These are phyloP conservation scores for Siniperca obscura DNA, from an alignment of 2,797 vertebrate genomes.

Conservation along the genomic window DNA sequence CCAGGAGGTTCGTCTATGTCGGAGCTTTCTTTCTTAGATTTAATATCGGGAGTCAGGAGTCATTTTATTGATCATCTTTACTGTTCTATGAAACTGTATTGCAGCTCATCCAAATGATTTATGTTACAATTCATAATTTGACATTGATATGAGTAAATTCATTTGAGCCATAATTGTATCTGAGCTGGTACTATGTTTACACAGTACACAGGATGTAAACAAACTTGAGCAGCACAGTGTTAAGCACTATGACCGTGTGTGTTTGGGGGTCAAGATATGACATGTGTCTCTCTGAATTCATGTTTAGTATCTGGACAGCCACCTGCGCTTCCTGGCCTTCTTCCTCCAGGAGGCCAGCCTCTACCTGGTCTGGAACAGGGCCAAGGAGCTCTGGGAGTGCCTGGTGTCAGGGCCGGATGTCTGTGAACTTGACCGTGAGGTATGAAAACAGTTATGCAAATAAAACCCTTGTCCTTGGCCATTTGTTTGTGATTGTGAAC, in stretches of 20 bases:
- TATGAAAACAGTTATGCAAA: conserved; percentile 69
- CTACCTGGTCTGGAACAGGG: conserved; percentile 98
- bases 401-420: conserved; percentile 96
- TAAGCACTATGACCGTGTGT: neutral
- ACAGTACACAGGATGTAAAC: neutral
- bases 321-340: conserved; percentile 99
- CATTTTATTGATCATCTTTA: neutral
- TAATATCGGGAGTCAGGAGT: neutral
- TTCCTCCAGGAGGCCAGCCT: conserved; percentile 99
- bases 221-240: neutral
- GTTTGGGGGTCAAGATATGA: conserved; percentile 3
- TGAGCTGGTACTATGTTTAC: neutral
- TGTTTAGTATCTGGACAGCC: conserved; percentile 95
- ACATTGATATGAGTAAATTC: neutral
- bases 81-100: neutral
- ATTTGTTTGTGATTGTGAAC: conserved; percentile 24
- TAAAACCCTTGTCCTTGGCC: neutral
- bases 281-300: conserved; percentile 34
- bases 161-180: neutral
- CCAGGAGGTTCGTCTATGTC: conserved; percentile 88
- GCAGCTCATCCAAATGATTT: neutral
- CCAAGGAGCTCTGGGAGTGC: conserved; percentile 99
- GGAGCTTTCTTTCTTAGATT: neutral
- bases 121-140: neutral
- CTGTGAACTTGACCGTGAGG: conserved; percentile 97